Conservation (phyloP, 2,888 invertebrate species). For the Strigamia transsilvanica region DNA sequence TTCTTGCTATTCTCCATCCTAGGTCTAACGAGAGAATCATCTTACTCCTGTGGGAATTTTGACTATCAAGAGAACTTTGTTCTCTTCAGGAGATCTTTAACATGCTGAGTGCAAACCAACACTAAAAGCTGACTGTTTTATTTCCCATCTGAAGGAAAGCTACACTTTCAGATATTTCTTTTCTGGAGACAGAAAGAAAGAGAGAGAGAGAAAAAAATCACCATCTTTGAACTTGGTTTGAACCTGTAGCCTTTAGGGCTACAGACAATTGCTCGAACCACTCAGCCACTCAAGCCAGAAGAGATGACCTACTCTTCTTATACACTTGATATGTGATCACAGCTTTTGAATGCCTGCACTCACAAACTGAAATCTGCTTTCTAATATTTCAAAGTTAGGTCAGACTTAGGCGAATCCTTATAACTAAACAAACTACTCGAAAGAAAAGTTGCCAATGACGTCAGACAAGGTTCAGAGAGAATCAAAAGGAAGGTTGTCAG, state of each 20-base stretch:
- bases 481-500: too few species aligned
- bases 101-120: constrained; percentile 4
- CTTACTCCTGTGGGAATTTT: too few species aligned
- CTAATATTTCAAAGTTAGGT: neutral
- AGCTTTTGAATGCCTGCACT: neutral
- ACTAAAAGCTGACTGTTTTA: constrained; percentile 21
- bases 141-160: constrained; percentile 1
- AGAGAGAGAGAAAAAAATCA: too few species aligned
- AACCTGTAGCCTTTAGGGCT: neutral
- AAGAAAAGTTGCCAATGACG: too few species aligned
- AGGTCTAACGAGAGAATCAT: too few species aligned
- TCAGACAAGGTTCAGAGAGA: too few species aligned
- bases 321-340: constrained; percentile 16
- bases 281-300: constrained; percentile 28
- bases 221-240: constrained; percentile 7
- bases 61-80: neutral
- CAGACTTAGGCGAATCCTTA: too few species aligned
- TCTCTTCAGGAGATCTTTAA: neutral
- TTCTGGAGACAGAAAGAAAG: neutral
- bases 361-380: neutral
- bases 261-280: neutral
- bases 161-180: constrained; percentile 16
- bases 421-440: too few species aligned
- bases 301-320: constrained; percentile 12
- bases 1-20: too few species aligned